Conservation (phyloP, 2,888 invertebrate species). For the Geophilus truncorum region DNA sequence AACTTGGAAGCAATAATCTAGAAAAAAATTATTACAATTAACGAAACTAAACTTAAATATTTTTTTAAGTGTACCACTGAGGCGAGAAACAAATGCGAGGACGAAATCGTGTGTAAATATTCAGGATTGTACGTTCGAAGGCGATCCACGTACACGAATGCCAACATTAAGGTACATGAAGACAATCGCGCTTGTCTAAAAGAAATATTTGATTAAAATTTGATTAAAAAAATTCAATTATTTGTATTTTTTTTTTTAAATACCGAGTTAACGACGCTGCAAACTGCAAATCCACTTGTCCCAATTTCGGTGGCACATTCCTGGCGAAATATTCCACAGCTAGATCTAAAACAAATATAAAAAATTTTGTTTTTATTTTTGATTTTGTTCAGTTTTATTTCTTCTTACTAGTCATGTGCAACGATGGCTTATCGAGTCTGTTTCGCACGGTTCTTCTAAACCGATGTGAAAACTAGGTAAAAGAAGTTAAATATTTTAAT, state of each 20-base stretch:
- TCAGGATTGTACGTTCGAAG: conserved; percentile 70
- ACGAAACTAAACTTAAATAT: not conserved
- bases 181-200: conserved; percentile 77
- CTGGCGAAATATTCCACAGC: conserved; percentile 1
- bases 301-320: not conserved
- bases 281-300: not conserved
- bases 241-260: not conserved
- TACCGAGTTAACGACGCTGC: conserved; percentile 25
- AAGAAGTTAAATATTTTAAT: not conserved
- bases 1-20: conserved; percentile 98
- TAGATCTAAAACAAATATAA: not conserved
- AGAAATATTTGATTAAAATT: too few species aligned
- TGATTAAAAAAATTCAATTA: not conserved
- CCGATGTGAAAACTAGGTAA: not conserved
- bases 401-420: not conserved
- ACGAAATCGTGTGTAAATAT: conserved; percentile 74
- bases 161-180: conserved; percentile 87
- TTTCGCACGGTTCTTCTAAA: not conserved
- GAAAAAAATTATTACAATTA: too few species aligned
- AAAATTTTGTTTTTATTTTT: not conserved
- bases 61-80: conserved; percentile 65
- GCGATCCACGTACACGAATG: conserved; percentile 87
- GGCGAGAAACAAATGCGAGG: conserved; percentile 88
- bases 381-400: not conserved
- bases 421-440: not conserved